Conservation (phyloP, 2,113 vertebrate species). For the Hymenochirus boettgeri region DNA sequence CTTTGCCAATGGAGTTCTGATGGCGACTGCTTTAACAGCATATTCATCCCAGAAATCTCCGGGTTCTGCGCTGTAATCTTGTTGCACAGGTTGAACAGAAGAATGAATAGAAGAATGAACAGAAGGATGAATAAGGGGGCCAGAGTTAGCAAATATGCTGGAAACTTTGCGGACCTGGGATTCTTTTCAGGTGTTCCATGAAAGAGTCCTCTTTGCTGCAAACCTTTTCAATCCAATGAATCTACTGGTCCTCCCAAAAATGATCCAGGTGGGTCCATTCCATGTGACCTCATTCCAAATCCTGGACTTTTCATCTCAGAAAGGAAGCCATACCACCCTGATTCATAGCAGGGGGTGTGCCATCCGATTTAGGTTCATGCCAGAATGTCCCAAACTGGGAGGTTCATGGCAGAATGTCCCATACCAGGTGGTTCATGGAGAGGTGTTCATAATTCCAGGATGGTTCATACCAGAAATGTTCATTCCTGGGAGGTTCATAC, state of each 20-base stretch:
- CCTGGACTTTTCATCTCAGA: slow-evolving; percentile 10
- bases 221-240: slow-evolving; percentile 54
- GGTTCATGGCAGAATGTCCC: slow-evolving; percentile 15
- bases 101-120: too few species aligned
- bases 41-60: slow-evolving; percentile 56
- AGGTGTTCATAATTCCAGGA: slow-evolving; percentile 1
- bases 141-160: slow-evolving; percentile 49
- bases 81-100: too few species aligned
- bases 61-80: slow-evolving; percentile 56
- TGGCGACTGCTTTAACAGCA: slow-evolving; percentile 63
- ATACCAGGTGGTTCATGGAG: too few species aligned
- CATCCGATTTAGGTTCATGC: slow-evolving; percentile 13
- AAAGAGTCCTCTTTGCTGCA: slow-evolving; percentile 42
- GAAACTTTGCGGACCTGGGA: slow-evolving; percentile 51
- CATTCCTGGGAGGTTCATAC: slow-evolving; percentile 45
- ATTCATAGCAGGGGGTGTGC: too few species aligned
- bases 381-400: slow-evolving; percentile 3
- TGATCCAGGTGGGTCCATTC: slow-evolving; percentile 54
- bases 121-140: too few species aligned
- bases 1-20: slow-evolving; percentile 58
- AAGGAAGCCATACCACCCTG: slow-evolving; percentile 46
- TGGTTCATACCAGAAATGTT: not conserved
- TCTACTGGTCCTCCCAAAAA: slow-evolving; percentile 56
- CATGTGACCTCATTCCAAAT: slow-evolving; percentile 14
- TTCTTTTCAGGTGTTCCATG: slow-evolving; percentile 47